These are phyloP conservation scores for Agrochola litura DNA, from an alignment of 2,888 invertebrate species.

Conservation along the genomic window DNA sequence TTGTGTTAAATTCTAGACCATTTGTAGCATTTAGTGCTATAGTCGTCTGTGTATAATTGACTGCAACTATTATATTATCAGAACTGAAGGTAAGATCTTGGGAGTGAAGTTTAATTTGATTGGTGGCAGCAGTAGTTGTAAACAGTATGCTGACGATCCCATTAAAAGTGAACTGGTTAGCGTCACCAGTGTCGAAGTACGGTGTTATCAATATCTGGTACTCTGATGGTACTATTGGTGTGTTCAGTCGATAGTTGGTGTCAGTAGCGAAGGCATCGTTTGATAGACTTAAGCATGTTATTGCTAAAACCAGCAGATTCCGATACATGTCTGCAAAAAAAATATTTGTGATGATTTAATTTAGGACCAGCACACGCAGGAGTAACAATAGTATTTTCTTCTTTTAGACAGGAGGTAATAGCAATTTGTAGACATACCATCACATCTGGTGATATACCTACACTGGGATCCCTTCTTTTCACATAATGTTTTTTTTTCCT, in stretches of 20 bases:
- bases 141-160: slow-evolving; percentile 86
- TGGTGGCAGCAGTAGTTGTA: slow-evolving; percentile 72
- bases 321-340: slow-evolving; percentile 80
- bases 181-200: slow-evolving; percentile 84
- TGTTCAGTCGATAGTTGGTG: slow-evolving; percentile 82
- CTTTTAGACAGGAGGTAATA: too few species aligned
- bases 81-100: slow-evolving; percentile 78
- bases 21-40: slow-evolving; percentile 70
- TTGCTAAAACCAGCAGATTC: slow-evolving; percentile 66
- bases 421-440: background rate
- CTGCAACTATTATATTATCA: slow-evolving; percentile 71
- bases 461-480: too few species aligned
- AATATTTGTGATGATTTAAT: background rate
- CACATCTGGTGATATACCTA: background rate
- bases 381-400: background rate
- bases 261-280: slow-evolving; percentile 71
- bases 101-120: slow-evolving; percentile 84
- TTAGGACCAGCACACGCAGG: background rate
- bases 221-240: slow-evolving; percentile 84
- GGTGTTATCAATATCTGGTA: slow-evolving; percentile 90
- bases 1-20: slow-evolving; percentile 77
- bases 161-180: slow-evolving; percentile 83
- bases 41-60: slow-evolving; percentile 59
- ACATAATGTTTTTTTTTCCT: too few species aligned
- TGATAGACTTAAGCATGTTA: slow-evolving; percentile 69